Base-by-base conservation (phyloP, 2,113 vertebrate genomes). In the Coptodon bakossiorum region DNA sequence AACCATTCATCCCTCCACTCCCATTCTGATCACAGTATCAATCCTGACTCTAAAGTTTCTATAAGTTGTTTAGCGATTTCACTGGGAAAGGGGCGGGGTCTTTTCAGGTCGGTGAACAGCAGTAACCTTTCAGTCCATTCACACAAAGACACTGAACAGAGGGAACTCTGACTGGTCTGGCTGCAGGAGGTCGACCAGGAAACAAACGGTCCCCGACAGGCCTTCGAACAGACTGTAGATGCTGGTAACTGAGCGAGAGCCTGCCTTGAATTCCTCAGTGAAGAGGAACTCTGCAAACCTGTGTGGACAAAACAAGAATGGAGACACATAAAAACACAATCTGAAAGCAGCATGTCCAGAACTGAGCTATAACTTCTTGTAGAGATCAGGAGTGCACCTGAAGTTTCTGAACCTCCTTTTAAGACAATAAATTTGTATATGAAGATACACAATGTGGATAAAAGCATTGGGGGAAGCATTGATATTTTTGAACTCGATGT, bases 221-320 rank as follows among this genome's bases (percentile, higher is more conserved):
- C 97, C 97, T 96, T 98, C 97, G 59, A 97, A 98, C 92, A 98
- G 96, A 90, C 97, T 97, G 94, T 96, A 98, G 83, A 98, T 84
- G 52, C 96, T 97, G 93, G 97, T 97, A 84, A 98, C 82, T 3
- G 97, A 96, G 17, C 91, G 93, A 48, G 97, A 98, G 36, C 97
- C 97, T 8, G 95, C 92, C 89, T 98, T 97, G 92, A 98, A 98
- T 93, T 98, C 97, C 89, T 98, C 97, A 1, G 97, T 97, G 95
- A 97, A 98, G 93, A 98, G 95, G 94, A 98, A 98, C 88, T 98
- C 97, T 43, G 97, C 97, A 96, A 98, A 98, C 96, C 97, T 98
- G 89, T 29, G 9, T 34, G 22, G 6, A 43, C 90, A 80, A 90
- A 91, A 93, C 10, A 80, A 36, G 6, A 84, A 40, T 5, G 48